Conservation (phyloP, 2,797 vertebrate genomes). For the Triplophysa bombifrons region DNA sequence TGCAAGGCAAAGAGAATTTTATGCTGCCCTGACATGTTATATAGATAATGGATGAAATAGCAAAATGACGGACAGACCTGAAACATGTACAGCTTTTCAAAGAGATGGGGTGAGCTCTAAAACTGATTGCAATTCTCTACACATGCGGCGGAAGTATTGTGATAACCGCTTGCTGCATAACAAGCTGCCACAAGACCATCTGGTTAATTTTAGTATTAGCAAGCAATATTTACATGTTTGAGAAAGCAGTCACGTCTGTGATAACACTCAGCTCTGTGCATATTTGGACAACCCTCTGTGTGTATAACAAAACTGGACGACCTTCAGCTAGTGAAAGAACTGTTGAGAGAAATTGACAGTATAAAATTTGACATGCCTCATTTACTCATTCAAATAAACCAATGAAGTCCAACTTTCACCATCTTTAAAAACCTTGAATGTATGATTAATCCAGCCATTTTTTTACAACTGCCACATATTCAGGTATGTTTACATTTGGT, state of each 20-base stretch:
- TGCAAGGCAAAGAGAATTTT: constrained; percentile 1
- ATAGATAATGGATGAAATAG: constrained; percentile 33
- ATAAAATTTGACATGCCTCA: background rate
- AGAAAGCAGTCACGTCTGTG: background rate
- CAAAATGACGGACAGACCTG: constrained; percentile 32
- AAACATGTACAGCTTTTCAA: constrained; percentile 24
- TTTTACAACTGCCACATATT: background rate
- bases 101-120: constrained; percentile 8
- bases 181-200: constrained; percentile 6
- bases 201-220: background rate
- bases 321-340: background rate
- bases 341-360: background rate
- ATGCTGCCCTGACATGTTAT: constrained; percentile 11
- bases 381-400: background rate
- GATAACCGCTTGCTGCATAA: background rate
- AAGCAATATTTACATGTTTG: background rate
- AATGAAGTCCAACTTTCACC: background rate
- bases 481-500: background rate
- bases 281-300: background rate
- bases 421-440: background rate
- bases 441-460: background rate
- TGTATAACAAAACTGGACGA: background rate
- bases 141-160: constrained; percentile 7
- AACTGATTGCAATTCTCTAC: background rate
- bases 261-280: background rate